These are phyloP conservation scores for Archips crataeganus DNA, from an alignment of 2,888 invertebrate genomes.

Conservation along the genomic window DNA sequence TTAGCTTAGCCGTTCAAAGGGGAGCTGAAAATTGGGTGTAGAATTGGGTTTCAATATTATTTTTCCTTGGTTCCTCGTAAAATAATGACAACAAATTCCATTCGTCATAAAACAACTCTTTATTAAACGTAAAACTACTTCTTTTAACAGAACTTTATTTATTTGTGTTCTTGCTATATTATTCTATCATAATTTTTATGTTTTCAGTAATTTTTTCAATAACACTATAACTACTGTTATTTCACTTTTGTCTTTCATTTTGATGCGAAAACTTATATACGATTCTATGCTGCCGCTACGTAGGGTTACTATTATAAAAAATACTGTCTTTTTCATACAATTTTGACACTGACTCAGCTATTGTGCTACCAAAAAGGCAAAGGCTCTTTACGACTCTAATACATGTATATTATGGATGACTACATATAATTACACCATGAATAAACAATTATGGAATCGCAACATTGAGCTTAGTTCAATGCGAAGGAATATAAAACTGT, in stretches of 20 bases:
- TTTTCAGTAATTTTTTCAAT: slow-evolving; percentile 42
- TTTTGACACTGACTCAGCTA: slow-evolving; percentile 39
- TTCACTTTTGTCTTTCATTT: slow-evolving; percentile 84
- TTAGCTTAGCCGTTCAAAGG: no score
- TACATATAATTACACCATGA: slow-evolving; percentile 6
- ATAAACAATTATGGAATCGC: slow-evolving; percentile 8
- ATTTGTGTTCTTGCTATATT: slow-evolving; percentile 12
- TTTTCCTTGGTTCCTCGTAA: not conserved
- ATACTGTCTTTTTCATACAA: slow-evolving; percentile 38
- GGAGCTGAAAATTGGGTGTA: no score
- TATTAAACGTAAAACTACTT: slow-evolving; percentile 15
- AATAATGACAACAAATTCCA: not conserved
- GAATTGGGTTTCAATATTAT: no score
- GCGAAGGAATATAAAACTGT: not conserved
- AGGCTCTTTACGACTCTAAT: slow-evolving; percentile 27
- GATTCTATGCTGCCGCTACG: slow-evolving; percentile 31
- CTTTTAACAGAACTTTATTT: slow-evolving; percentile 18
- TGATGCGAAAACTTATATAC: slow-evolving; percentile 49
- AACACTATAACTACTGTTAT: slow-evolving; percentile 69
- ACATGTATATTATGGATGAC: slow-evolving; percentile 18
- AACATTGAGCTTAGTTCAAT: slow-evolving; percentile 27
- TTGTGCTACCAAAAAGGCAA: slow-evolving; percentile 32
- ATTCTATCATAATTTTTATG: slow-evolving; percentile 20
- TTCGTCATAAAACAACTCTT: not conserved
- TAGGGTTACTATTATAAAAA: slow-evolving; percentile 34